phyloP scores from a whole-genome alignment of 2,113 vertebrate genomes.

The Nycticryphes semicollaris region DNA sequence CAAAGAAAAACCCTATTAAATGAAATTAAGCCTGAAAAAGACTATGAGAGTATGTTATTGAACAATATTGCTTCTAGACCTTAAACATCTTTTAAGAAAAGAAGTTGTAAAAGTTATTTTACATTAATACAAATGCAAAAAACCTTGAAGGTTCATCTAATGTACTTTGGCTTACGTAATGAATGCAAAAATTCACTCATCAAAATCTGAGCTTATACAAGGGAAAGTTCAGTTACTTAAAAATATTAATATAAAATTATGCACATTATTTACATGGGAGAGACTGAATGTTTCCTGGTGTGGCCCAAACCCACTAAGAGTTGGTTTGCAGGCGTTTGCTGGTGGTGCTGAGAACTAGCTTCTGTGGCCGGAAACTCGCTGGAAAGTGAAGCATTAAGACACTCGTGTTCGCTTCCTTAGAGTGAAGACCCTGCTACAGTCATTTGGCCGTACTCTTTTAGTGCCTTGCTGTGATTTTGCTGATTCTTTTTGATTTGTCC shows the following conservation, averaged over 20 bases:
- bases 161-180: not conserved
- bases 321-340: not conserved
- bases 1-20: not conserved
- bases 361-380: not conserved
- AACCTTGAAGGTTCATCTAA: not conserved
- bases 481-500: constrained; percentile 71
- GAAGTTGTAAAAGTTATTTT: constrained; percentile 27
- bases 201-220: constrained; percentile 47
- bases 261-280: constrained; percentile 60
- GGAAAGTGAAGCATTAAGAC: constrained; percentile 58
- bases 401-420: constrained; percentile 83
- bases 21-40: constrained; percentile 27
- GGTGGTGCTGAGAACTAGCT: not conserved
- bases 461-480: constrained; percentile 70
- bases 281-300: not conserved
- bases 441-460: constrained; percentile 76
- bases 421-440: constrained; percentile 74
- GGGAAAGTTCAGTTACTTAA: constrained; percentile 36
- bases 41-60: not conserved
- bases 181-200: constrained; percentile 35
- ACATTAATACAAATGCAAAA: constrained; percentile 7
- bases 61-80: constrained; percentile 1
- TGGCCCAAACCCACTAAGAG: not conserved
- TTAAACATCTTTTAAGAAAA: constrained; percentile 38
- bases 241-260: constrained; percentile 66